Percentiles rank a stretch among this genome's conserved stretches.
phyloP scores from a whole-genome alignment of 2,888 invertebrate genomes.

The Physocephala rufipes region DNA sequence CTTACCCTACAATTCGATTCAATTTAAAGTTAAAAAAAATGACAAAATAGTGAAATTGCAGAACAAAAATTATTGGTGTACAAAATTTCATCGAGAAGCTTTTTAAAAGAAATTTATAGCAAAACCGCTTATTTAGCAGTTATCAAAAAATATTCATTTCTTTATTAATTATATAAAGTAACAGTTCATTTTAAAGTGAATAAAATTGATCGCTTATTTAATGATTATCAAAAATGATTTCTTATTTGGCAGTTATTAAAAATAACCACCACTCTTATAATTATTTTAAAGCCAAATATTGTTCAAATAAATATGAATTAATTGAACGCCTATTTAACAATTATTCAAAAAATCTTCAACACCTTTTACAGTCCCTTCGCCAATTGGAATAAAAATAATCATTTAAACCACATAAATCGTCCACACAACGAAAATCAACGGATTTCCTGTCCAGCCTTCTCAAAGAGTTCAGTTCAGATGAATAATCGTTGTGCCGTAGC shows the following conservation, averaged over 20 bases:
- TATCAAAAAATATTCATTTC: background rate
- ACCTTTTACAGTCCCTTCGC: constrained; percentile 14
- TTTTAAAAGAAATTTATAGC: too few species aligned
- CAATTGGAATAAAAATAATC: background rate
- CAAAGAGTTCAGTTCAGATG: background rate
- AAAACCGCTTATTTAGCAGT: background rate
- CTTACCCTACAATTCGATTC: too few species aligned
- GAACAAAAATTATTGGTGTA: too few species aligned
- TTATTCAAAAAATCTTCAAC: background rate
- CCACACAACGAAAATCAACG: background rate
- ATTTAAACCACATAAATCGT: background rate
- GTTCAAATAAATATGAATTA: too few species aligned
- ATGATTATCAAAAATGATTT: too few species aligned
- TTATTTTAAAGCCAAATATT: too few species aligned
- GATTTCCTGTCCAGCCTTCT: background rate
- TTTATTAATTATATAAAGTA: too few species aligned
- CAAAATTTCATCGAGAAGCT: too few species aligned
- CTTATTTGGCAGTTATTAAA: too few species aligned
- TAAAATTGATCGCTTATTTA: too few species aligned
- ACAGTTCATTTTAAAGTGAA: too few species aligned
- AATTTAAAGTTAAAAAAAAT: background rate
- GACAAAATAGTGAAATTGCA: background rate
- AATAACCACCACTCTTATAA: too few species aligned
- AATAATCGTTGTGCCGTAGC: constrained; percentile 49
- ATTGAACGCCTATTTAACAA: background rate